Evolutionary conservation across 30 jellyfish, hydroid and myxozoan genomes (phyloP), one percentile per base, ranked within the genome.

Genomic region (Catostylus mosaicus): DNA sequence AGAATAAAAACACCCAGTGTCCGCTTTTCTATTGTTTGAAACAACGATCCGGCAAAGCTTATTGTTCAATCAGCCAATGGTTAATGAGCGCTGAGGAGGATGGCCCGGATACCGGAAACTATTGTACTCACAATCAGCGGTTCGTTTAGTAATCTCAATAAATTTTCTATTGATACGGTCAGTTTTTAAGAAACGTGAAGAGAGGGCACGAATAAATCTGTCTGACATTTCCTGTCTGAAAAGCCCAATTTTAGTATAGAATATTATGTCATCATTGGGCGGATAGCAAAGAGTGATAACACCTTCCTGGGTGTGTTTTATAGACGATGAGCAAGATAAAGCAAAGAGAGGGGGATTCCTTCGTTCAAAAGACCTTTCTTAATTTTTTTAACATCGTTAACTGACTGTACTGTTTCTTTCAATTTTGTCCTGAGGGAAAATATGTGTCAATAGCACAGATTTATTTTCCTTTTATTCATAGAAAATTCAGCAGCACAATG

Each of bases 1-100:
- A 76, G 35, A 76, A 59, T 11, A 68, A 82, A 67, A 82, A 82
- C 85, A 82, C 83, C 92, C 92, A 82, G 85, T 35, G 83, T 82
- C 92, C 92, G 86, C 92, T 62, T 82, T 62, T 40, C 80, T 14
- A 32, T 68, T 57, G 92, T 70, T 56, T 38, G n/a, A 59, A 32
- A 76, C 71, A 72, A 45, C 64, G 56, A 37, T 22, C 78, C 88
- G 77, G 88, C 76, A 76, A n/a, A n/a, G 19, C 30, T 34, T 24
- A 54, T 76, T 76, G 78, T 76, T 35, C 36, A 27, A 12, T 35
- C 35, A 57, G 65, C 88, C 88, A 76, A 76, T 76, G 35, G 57
- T n/a, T 6, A 8, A 24, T 6, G 2, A 40, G 68, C 5, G 34
- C 30, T 3, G 67, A 47, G 30, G 88, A 35, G 77, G 35, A 76